Evolutionary conservation across 2,888 invertebrate genomes (phyloP).

Genomic region (Ferdinandea cuprea): DNA sequence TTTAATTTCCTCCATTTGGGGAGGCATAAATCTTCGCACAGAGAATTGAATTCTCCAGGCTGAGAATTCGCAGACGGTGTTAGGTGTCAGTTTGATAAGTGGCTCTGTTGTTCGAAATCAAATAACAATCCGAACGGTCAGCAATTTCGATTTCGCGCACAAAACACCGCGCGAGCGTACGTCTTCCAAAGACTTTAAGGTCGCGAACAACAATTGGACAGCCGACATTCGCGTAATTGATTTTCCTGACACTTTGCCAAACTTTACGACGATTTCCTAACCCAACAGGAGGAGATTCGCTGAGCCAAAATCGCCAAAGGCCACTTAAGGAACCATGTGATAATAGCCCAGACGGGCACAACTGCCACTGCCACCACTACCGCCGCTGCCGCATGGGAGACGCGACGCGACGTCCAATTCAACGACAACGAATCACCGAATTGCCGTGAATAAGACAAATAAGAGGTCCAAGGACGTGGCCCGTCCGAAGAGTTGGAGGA

Average conservation of each 20-base stretch:
- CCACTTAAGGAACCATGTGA: constrained; percentile 63
- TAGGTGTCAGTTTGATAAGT: constrained; percentile 74
- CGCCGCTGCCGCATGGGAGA: constrained; percentile 4
- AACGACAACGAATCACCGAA: constrained; percentile 68
- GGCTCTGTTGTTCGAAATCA: constrained; percentile 72
- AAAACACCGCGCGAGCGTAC: constrained; percentile 41
- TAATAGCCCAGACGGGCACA: constrained; percentile 55
- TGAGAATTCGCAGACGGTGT: constrained; percentile 73
- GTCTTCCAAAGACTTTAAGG: constrained; percentile 3
- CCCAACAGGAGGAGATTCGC: neutral
- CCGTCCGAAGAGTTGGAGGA: constrained; percentile 46
- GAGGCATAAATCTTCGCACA: constrained; percentile 50
- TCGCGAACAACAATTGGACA: constrained; percentile 70
- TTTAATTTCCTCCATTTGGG: constrained; percentile 16
- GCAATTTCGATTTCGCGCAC: constrained; percentile 63
- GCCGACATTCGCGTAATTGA: constrained; percentile 74
- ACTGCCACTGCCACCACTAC: constrained; percentile 19
- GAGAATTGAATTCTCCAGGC: constrained; percentile 68
- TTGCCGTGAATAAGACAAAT: constrained; percentile 71
- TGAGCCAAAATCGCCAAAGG: constrained; percentile 1
- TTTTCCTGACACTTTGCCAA: constrained; percentile 74
- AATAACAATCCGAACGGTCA: constrained; percentile 71
- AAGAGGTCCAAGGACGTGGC: constrained; percentile 61
- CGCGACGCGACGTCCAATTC: neutral
- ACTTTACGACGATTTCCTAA: constrained; percentile 71